Percentiles rank a stretch among this genome's conserved stretches.
Conservation (phyloP, 2,113 vertebrate genomes). For the Nesogale talazaci region DNA sequence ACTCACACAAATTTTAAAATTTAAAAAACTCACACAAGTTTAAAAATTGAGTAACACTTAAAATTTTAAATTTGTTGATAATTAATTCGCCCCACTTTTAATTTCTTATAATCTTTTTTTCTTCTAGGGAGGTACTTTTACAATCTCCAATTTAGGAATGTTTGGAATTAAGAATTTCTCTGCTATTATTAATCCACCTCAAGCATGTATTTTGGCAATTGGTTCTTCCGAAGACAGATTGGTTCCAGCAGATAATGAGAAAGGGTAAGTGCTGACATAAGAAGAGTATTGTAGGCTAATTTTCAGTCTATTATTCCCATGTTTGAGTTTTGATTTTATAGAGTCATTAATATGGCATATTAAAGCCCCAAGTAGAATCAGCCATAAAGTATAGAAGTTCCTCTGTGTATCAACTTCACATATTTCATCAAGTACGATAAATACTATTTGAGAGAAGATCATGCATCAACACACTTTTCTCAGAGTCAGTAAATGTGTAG, state of each 20-base stretch:
- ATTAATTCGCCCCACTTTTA: constrained; percentile 37
- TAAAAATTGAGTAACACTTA: background rate
- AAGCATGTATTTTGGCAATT: constrained; percentile 97
- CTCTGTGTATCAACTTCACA: background rate
- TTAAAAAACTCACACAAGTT: background rate
- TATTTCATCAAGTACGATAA: background rate
- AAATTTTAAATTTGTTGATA: background rate
- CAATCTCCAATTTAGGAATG: constrained; percentile 99
- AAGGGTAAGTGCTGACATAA: constrained; percentile 88
- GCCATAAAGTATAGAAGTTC: background rate
- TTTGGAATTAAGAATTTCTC: constrained; percentile 99
- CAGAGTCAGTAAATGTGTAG: constrained; percentile 50
- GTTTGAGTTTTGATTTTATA: constrained; percentile 19
- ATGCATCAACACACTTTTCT: background rate
- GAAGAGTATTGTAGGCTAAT: background rate
- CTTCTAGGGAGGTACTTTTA: constrained; percentile 96
- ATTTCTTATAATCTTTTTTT: background rate
- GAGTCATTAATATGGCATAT: background rate
- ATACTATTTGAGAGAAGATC: constrained; percentile 11
- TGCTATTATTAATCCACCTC: constrained; percentile 98
- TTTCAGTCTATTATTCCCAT: background rate
- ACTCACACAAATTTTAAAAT: background rate
- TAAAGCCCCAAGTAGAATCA: background rate
- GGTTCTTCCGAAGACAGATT: constrained; percentile 94
- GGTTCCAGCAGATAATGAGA: constrained; percentile 96